These are phyloP conservation scores for Ibidorhyncha struthersii DNA, from an alignment of 2,113 vertebrate genomes.

Conservation along the genomic window DNA sequence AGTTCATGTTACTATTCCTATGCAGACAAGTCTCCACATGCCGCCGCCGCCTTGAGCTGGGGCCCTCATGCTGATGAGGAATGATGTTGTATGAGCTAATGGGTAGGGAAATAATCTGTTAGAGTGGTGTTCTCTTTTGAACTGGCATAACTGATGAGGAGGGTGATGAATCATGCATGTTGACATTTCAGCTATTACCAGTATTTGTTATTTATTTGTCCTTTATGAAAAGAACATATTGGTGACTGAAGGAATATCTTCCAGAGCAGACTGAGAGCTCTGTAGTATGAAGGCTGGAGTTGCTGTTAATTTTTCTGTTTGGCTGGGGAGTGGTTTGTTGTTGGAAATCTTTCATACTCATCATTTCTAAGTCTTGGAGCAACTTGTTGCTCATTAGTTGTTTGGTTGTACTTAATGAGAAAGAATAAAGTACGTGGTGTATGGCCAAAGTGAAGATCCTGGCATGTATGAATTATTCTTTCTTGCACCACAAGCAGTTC, in stretches of 20 bases:
- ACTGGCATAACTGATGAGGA: neutral
- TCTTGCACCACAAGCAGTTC: neutral
- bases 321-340: neutral
- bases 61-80: neutral
- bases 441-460: neutral
- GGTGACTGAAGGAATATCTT: neutral
- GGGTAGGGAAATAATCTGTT: neutral
- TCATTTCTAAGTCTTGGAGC: neutral
- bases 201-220: constrained; percentile 30
- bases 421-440: neutral
- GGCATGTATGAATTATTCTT: neutral
- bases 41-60: rapidly evolving
- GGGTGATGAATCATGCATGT: neutral
- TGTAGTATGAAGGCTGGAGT: neutral
- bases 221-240: neutral
- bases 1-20: neutral
- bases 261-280: neutral
- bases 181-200: constrained; percentile 27
- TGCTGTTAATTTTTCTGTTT: neutral
- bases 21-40: neutral
- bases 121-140: neutral
- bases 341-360: neutral
- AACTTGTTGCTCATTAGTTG: neutral
- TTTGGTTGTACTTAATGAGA: neutral
- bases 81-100: neutral